Conservation (phyloP, 2,113 vertebrate species). For the Ranitomeya imitator region DNA sequence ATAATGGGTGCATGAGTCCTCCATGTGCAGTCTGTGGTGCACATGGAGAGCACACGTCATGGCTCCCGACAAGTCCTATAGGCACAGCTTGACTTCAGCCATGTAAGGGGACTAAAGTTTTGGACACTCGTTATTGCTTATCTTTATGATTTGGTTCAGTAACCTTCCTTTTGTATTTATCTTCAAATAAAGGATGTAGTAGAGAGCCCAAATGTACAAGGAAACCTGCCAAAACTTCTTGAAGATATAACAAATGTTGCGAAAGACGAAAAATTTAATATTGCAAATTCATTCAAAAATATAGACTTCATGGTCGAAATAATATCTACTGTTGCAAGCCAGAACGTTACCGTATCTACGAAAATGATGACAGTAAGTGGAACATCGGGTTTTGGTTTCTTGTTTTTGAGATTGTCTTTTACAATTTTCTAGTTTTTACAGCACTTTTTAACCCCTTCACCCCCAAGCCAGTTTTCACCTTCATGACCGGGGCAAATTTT, state of each 20-base stretch:
- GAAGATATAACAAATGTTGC: conserved; percentile 12
- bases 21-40: too few relatives aligned
- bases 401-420: too few relatives aligned
- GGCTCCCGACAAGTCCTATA: too few relatives aligned
- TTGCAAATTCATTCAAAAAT: background rate
- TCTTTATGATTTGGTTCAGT: background rate
- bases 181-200: conserved; percentile 67
- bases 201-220: conserved; percentile 60
- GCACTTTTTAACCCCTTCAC: too few relatives aligned
- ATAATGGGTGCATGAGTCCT: too few relatives aligned
- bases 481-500: too few relatives aligned
- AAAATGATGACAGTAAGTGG: conserved; percentile 13
- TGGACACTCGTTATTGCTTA: background rate
- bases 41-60: too few relatives aligned
- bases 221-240: conserved; percentile 62
- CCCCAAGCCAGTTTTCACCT: too few relatives aligned
- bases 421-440: background rate
- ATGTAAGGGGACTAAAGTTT: background rate
- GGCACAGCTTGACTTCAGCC: too few relatives aligned
- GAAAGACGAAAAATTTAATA: background rate
- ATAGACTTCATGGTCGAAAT: background rate
- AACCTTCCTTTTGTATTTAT: conserved; percentile 38
- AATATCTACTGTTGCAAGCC: background rate
- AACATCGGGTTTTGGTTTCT: background rate
- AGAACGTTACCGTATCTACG: background rate